A percentile compares a stretch with the other conserved stretches of the same genome.
These are phyloP conservation scores for Syngnathus scovelli DNA, from an alignment of 2,113 vertebrate genomes.

Conservation along the genomic window DNA sequence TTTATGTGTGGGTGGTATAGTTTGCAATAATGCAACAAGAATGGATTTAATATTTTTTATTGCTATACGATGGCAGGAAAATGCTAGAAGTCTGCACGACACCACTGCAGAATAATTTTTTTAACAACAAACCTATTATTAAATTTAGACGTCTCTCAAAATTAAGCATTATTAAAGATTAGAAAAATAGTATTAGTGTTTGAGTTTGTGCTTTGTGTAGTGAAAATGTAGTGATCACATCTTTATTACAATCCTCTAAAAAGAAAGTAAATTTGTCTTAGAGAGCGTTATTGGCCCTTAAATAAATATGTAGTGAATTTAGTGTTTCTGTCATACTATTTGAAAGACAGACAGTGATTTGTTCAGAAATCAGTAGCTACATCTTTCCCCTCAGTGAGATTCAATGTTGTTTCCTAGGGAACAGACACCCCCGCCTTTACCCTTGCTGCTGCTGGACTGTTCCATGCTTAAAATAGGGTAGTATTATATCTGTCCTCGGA, in stretches of 20 bases:
- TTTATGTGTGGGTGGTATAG: too few relatives aligned
- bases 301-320: not conserved
- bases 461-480: slow-evolving; percentile 52
- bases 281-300: not conserved
- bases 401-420: slow-evolving; percentile 74
- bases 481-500: not conserved
- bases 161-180: not conserved
- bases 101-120: too few relatives aligned
- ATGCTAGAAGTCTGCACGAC: not conserved
- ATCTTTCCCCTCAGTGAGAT: slow-evolving; percentile 59
- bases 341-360: slow-evolving; percentile 37
- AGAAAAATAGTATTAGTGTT: not conserved
- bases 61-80: too few relatives aligned
- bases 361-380: slow-evolving; percentile 62
- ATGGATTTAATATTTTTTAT: too few relatives aligned
- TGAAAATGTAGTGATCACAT: not conserved
- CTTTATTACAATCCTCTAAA: not conserved
- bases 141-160: not conserved
- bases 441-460: slow-evolving; percentile 55
- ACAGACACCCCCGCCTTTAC: slow-evolving; percentile 63
- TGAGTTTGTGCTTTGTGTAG: not conserved
- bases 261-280: not conserved
- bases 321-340: slow-evolving; percentile 2
- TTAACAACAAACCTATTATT: not conserved
- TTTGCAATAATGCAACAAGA: too few relatives aligned